Percentiles rank a stretch among this genome's conserved stretches.
Evolutionary conservation across 2,888 invertebrate genomes (phyloP).

Genomic region (Hypolimnas misippus): DNA sequence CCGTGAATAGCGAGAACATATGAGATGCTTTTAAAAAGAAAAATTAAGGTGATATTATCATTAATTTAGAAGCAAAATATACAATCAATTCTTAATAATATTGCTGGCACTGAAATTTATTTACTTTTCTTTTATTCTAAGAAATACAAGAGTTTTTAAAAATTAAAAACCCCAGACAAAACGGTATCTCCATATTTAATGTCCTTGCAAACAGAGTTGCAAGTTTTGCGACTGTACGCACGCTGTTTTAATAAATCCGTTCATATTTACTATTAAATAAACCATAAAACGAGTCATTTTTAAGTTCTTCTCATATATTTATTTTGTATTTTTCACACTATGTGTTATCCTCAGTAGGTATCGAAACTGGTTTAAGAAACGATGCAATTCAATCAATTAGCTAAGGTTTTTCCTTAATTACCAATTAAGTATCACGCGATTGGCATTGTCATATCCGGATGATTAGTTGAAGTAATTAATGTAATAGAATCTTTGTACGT

Average conservation of each 20-base stretch:
- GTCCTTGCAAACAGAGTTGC: too few relatives aligned
- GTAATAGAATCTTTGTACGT: background rate
- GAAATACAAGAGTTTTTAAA: too few relatives aligned
- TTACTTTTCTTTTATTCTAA: too few relatives aligned
- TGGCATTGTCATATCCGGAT: constrained; percentile 31
- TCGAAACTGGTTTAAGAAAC: background rate
- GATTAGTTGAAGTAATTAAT: constrained; percentile 17
- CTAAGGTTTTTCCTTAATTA: constrained; percentile 24
- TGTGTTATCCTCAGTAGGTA: background rate
- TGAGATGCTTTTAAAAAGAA: too few relatives aligned
- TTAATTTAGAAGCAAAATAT: too few relatives aligned
- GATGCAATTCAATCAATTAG: constrained; percentile 9
- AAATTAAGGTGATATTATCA: too few relatives aligned
- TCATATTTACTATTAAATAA: background rate
- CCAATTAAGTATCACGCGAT: constrained; percentile 15
- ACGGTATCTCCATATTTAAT: constrained; percentile 5
- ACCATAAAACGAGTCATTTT: background rate
- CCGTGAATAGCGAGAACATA: too few relatives aligned
- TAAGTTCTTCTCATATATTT: background rate
- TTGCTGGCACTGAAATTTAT: too few relatives aligned
- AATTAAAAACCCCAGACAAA: too few relatives aligned
- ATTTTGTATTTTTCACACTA: background rate
- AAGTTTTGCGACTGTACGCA: background rate
- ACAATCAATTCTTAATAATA: too few relatives aligned
- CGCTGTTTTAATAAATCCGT: background rate